Conservation (phyloP, 2,888 invertebrate genomes). For the Heliconius ethilla region DNA sequence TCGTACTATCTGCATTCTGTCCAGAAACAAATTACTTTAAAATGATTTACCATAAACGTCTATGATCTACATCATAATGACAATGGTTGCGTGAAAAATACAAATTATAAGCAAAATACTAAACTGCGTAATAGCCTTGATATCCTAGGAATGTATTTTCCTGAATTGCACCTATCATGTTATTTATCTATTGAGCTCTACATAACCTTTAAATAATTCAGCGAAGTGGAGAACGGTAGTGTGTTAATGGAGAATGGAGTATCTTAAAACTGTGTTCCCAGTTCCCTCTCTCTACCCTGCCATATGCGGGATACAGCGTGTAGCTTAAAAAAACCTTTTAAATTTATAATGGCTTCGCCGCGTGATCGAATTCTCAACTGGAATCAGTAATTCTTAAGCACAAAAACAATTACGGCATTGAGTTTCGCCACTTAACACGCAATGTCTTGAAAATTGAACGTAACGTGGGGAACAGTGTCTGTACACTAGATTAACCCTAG, state of each 20-base stretch:
- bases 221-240: no score
- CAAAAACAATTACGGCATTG: no score
- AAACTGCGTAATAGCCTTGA: not conserved
- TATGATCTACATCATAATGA: not conserved
- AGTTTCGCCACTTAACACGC: not conserved
- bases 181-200: not conserved
- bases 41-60: not conserved
- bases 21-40: not conserved
- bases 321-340: no score
- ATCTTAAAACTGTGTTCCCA: no score
- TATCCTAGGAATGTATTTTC: not conserved
- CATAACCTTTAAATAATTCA: not conserved
- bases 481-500: not conserved
- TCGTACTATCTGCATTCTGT: no score
- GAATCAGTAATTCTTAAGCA: no score
- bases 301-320: not conserved
- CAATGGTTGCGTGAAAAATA: not conserved
- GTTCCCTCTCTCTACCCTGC: no score
- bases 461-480: not conserved
- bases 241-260: no score
- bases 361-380: no score
- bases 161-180: not conserved
- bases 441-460: not conserved
- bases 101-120: not conserved
- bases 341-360: no score